Evolutionary conservation across 2,113 vertebrate species (phyloP).

Genomic region (Hiodon tergisus): DNA sequence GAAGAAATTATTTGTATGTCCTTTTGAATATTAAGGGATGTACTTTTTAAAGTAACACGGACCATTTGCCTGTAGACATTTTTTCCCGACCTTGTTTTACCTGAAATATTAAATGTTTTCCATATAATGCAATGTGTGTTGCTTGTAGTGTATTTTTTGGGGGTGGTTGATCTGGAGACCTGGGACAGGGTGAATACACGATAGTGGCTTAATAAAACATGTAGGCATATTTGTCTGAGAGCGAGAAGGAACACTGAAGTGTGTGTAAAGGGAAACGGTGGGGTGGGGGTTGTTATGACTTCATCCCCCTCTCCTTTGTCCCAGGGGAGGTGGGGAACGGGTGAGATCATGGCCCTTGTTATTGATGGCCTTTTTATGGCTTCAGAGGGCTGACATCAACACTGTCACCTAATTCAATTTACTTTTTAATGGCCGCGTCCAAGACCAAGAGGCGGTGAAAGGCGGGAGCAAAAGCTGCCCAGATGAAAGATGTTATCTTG

Average conservation of each 20-base stretch:
- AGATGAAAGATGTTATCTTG: slow-evolving; percentile 12
- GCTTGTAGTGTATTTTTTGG: too few relatives aligned
- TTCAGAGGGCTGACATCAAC: slow-evolving; percentile 34
- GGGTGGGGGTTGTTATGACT: slow-evolving; percentile 47
- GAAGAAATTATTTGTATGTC: too few relatives aligned
- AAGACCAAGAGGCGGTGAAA: slow-evolving; percentile 35
- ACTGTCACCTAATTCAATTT: slow-evolving; percentile 43
- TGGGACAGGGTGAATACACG: too few relatives aligned
- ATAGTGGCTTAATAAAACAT: too few relatives aligned
- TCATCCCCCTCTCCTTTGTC: slow-evolving; percentile 40
- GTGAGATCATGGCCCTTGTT: slow-evolving; percentile 57
- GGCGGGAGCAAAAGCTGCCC: slow-evolving; percentile 19
- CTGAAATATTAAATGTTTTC: too few relatives aligned
- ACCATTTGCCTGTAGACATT: too few relatives aligned
- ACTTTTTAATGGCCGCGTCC: slow-evolving; percentile 19
- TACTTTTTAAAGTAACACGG: too few relatives aligned
- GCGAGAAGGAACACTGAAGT: background rate
- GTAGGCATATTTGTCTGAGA: background rate
- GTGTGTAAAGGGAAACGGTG: background rate
- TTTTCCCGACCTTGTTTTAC: too few relatives aligned
- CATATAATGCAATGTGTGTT: too few relatives aligned
- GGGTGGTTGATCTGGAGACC: too few relatives aligned
- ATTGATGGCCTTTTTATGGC: slow-evolving; percentile 51
- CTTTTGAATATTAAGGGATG: too few relatives aligned
- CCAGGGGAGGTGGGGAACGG: slow-evolving; percentile 35